Percentiles rank a stretch among this genome's conserved stretches.
Conservation (phyloP, 2,888 invertebrate species). For the Drosophila conformis region DNA sequence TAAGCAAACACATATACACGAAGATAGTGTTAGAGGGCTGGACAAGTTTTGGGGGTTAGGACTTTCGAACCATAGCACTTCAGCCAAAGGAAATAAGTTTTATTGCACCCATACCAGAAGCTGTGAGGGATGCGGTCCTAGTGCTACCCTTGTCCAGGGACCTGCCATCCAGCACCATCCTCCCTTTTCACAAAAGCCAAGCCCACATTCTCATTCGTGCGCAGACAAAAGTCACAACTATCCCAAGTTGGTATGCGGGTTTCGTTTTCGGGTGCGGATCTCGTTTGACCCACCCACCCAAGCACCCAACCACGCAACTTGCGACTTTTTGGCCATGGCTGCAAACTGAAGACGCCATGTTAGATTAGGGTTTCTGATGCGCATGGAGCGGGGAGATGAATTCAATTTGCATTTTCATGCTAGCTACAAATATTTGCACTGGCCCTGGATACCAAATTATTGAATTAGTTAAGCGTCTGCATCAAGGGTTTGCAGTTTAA, state of each 20-base stretch:
- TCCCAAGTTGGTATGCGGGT: slow-evolving; percentile 75
- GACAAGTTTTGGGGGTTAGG: slow-evolving; percentile 11
- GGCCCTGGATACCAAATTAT: slow-evolving; percentile 53
- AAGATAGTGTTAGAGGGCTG: slow-evolving; percentile 22
- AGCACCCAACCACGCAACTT: slow-evolving; percentile 4
- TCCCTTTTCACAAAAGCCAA: slow-evolving; percentile 50
- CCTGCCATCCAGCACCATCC: slow-evolving; percentile 16
- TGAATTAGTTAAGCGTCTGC: slow-evolving; percentile 55
- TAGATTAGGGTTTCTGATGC: slow-evolving; percentile 41
- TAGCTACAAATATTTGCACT: slow-evolving; percentile 69
- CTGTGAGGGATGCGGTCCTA: slow-evolving; percentile 25
- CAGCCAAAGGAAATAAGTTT: slow-evolving; percentile 57
- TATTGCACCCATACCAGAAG: slow-evolving; percentile 53
- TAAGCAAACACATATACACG: slow-evolving; percentile 25
- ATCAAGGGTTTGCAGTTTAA: slow-evolving; percentile 7
- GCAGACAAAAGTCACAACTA: slow-evolving; percentile 77
- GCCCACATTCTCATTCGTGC: slow-evolving; percentile 63
- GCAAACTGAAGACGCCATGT: slow-evolving; percentile 69
- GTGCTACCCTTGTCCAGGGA: slow-evolving; percentile 37
- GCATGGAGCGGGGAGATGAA: slow-evolving; percentile 31
- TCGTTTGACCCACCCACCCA: slow-evolving; percentile 28
- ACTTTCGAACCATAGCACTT: slow-evolving; percentile 3
- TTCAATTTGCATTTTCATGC: slow-evolving; percentile 74
- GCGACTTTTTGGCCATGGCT: slow-evolving; percentile 70
- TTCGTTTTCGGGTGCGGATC: slow-evolving; percentile 34